A percentile compares a stretch with the other conserved stretches of the same genome.
Evolutionary conservation across 1,140 invertebrate genomes (phyloP).

Genomic region (Drosophila aff.): DNA sequence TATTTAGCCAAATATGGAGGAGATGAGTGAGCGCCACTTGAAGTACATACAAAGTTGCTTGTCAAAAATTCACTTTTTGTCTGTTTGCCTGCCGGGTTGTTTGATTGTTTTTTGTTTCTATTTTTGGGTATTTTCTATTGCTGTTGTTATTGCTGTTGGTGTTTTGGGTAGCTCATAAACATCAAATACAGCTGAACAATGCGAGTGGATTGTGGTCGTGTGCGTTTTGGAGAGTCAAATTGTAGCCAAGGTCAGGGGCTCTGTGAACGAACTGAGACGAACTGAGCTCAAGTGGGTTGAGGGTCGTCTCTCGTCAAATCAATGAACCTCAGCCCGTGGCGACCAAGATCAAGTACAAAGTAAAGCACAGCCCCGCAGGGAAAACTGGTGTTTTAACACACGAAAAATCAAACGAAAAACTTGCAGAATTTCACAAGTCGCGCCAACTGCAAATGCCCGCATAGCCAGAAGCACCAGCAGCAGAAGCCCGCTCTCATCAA

Average conservation of each 20-base stretch:
- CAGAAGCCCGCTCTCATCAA: constrained; percentile 68
- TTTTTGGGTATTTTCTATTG: constrained; percentile 43
- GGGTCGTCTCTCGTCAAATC: constrained; percentile 62
- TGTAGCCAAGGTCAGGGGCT: constrained; percentile 79
- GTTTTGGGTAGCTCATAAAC: constrained; percentile 34
- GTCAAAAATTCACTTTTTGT: constrained; percentile 53
- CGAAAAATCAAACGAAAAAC: constrained; percentile 8
- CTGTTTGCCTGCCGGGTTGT: constrained; percentile 31
- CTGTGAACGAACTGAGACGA: constrained; percentile 75
- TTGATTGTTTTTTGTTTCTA: constrained; percentile 42
- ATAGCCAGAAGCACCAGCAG: constrained; percentile 59
- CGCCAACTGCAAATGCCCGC: constrained; percentile 72
- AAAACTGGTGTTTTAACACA: background rate
- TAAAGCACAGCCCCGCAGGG: background rate
- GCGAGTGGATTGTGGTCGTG: constrained; percentile 22
- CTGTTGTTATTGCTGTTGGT: constrained; percentile 19
- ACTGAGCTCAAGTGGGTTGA: constrained; percentile 39
- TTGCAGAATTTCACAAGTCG: constrained; percentile 81
- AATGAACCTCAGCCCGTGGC: constrained; percentile 53
- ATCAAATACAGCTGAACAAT: constrained; percentile 60
- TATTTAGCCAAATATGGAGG: constrained; percentile 57
- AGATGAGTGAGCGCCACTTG: constrained; percentile 65
- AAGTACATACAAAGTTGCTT: constrained; percentile 55
- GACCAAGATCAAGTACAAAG: constrained; percentile 72
- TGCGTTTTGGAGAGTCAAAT: constrained; percentile 53